A percentile compares a stretch with the other conserved stretches of the same genome.
Evolutionary conservation across 2,113 vertebrate species (phyloP).

Genomic region (Lonchura striata): DNA sequence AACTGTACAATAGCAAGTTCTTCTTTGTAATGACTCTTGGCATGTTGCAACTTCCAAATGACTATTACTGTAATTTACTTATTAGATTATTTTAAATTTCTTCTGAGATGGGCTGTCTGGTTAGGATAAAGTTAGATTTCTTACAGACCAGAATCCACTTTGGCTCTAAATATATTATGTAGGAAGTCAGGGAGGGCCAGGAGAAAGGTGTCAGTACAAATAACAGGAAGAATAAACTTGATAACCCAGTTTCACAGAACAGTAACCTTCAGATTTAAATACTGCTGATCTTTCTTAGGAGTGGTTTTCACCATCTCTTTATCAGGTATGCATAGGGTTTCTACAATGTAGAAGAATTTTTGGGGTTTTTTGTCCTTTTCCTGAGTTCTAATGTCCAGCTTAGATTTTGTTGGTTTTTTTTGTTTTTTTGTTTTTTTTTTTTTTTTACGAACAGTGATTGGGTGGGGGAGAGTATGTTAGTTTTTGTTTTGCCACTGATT

Average conservation of each 20-base stretch:
- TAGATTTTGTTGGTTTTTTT: too few species aligned
- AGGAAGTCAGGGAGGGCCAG: background rate
- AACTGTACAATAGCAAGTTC: background rate
- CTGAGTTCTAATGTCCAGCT: background rate
- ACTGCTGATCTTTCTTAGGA: background rate
- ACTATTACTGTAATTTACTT: background rate
- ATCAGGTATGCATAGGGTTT: background rate
- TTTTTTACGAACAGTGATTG: background rate
- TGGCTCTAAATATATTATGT: background rate
- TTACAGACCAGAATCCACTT: background rate
- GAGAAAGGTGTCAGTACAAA: background rate
- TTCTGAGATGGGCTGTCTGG: background rate
- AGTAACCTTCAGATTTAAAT: background rate
- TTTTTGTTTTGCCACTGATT: background rate
- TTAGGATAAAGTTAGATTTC: background rate
- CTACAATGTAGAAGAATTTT: background rate
- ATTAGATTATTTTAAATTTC: constrained; percentile 21
- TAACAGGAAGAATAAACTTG: background rate
- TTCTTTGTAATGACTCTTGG: background rate
- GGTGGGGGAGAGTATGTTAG: fast-evolving
- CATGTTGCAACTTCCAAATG: background rate
- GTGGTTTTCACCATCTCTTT: background rate
- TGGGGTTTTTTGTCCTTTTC: background rate
- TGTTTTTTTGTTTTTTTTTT: background rate
- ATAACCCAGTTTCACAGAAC: background rate